Evolutionary conservation across 2,113 vertebrate species (phyloP).

Genomic region (Alectura lathami): DNA sequence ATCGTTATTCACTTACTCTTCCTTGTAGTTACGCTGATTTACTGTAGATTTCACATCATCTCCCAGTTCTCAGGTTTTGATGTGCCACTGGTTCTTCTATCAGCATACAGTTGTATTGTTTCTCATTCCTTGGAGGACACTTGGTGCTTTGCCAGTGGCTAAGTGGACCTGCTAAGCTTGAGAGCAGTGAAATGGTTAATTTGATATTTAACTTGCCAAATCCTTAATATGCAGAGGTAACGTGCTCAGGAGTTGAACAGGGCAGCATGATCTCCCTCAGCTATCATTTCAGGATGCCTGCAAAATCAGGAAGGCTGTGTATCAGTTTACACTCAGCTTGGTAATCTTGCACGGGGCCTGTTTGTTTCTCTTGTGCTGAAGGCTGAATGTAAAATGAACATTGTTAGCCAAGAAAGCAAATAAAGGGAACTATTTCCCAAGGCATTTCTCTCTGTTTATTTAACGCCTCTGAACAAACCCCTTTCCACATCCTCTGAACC

Average conservation of each 20-base stretch:
- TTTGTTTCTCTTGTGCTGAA: slow-evolving; percentile 31
- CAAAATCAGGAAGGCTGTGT: background rate
- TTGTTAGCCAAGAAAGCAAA: slow-evolving; percentile 66
- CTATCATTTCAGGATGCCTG: background rate
- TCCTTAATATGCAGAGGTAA: background rate
- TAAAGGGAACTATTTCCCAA: slow-evolving; percentile 54
- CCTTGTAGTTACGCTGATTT: background rate
- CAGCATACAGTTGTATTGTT: background rate
- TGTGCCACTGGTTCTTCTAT: background rate
- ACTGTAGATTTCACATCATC: background rate
- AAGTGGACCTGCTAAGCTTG: background rate
- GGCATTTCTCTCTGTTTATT: slow-evolving; percentile 56
- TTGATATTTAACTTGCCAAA: background rate
- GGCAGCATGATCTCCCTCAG: background rate
- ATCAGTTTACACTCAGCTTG: background rate
- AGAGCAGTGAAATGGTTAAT: background rate
- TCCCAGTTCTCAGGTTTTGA: background rate
- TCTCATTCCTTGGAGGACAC: background rate
- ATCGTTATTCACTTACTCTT: background rate
- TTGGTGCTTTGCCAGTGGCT: background rate
- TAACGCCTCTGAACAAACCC: slow-evolving; percentile 57
- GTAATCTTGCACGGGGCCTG: slow-evolving; percentile 35
- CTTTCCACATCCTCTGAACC: slow-evolving; percentile 51
- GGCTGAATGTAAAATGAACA: slow-evolving; percentile 39
- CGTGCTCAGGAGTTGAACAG: background rate